Conservation (phyloP, 2,888 invertebrate genomes). For the Ornithoptera priamus region DNA sequence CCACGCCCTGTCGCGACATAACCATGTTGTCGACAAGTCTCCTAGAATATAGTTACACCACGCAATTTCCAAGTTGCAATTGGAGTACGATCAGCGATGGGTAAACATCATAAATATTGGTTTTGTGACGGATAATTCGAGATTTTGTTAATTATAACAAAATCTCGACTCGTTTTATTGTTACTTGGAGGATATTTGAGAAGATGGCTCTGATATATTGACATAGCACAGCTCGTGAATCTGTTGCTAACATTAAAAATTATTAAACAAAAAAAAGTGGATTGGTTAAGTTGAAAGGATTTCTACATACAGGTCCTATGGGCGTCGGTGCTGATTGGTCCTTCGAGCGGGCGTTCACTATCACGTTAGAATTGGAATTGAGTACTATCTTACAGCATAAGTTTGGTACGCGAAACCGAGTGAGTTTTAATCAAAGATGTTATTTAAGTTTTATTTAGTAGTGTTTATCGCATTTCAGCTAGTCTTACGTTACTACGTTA, state of each 20-base stretch:
- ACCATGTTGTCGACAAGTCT: constrained; percentile 9
- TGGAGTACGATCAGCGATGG: not conserved
- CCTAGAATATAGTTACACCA: constrained; percentile 1
- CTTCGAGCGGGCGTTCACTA: constrained; percentile 56
- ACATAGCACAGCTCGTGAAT: not conserved
- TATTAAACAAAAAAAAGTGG: not conserved
- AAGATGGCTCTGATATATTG: not conserved
- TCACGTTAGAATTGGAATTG: constrained; percentile 71
- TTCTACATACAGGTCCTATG: not conserved
- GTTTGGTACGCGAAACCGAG: constrained; percentile 68
- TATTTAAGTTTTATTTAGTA: constrained; percentile 74
- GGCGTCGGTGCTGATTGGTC: constrained; percentile 42
- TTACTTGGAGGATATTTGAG: not conserved
- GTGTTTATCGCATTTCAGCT: constrained; percentile 79
- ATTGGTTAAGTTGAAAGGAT: not conserved
- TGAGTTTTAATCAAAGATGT: constrained; percentile 80
- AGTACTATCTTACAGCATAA: constrained; percentile 64
- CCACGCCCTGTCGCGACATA: constrained; percentile 41
- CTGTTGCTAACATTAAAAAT: not conserved
- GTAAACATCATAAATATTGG: not conserved
- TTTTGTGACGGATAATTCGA: too few species aligned
- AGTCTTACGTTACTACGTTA: constrained; percentile 77
- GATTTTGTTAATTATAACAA: not conserved
- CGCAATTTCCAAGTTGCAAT: not conserved
- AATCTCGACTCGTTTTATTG: not conserved